phyloP scores from a whole-genome alignment of 2,888 invertebrate genomes.

The Hemicrepidius hirtus region DNA sequence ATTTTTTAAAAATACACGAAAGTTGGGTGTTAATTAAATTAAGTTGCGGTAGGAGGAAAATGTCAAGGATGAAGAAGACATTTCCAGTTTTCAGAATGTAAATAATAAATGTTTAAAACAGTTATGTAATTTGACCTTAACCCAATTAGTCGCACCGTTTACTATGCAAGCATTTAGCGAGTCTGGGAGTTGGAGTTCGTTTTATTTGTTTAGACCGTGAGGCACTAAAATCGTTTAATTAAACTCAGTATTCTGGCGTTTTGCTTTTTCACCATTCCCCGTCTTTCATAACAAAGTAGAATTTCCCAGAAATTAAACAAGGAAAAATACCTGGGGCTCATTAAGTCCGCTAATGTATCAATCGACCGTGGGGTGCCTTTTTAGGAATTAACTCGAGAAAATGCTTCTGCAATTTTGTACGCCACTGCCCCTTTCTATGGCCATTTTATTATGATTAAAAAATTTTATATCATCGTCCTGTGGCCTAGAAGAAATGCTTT shows the following conservation, averaged over 20 bases:
- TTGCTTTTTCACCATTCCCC: background rate
- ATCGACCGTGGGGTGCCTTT: slow-evolving; percentile 16
- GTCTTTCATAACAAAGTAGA: slow-evolving; percentile 26
- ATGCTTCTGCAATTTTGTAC: slow-evolving; percentile 20
- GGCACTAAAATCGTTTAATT: slow-evolving; percentile 23
- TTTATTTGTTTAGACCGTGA: slow-evolving; percentile 25
- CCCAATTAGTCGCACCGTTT: slow-evolving; percentile 24
- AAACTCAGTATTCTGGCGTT: background rate
- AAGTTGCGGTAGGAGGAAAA: background rate
- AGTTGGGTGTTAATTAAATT: background rate
- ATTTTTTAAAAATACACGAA: background rate
- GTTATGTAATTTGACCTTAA: slow-evolving; percentile 28
- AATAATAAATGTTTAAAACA: slow-evolving; percentile 16
- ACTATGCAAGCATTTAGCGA: slow-evolving; percentile 23
- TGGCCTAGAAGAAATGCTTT: slow-evolving; percentile 29
- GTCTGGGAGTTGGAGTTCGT: slow-evolving; percentile 4
- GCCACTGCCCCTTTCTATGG: slow-evolving; percentile 48
- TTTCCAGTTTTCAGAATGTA: background rate
- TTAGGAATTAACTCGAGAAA: slow-evolving; percentile 21
- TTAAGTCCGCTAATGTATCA: slow-evolving; percentile 39
- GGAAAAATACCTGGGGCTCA: slow-evolving; percentile 22
- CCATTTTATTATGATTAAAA: slow-evolving; percentile 56
- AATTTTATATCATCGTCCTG: slow-evolving; percentile 45
- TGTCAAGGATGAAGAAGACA: background rate
- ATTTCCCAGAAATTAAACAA: slow-evolving; percentile 23